Evolutionary conservation across 1,140 invertebrate genomes (phyloP), one percentile per base, ranked within the genome.

Genomic region (Papilio polyxenes): DNA sequence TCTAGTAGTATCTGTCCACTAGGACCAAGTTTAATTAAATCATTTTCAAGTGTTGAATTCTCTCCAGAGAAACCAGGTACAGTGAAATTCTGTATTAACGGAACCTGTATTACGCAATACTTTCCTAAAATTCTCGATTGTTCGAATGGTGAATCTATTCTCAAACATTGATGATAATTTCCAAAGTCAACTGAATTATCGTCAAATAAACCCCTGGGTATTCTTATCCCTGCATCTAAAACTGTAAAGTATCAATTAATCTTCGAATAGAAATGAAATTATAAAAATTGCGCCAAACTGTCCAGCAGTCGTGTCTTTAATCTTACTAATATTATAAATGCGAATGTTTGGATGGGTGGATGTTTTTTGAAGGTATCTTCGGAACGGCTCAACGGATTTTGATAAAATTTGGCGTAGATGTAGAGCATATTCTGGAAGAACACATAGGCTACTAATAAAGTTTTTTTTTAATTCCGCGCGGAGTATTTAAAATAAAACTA

Each of bases 151-250:
- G 85, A 44, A 40, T 85, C 82, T 56, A 92, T 89, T 3, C 37
- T 85, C 3, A 92, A 77, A 82, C 91, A 92, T 87, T 89, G 86
- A 49, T 87, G 72, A 59, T 89, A 91, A 75, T 89, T 89, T 44
- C 87, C 87, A 10, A 90, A 65, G 37, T 91, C 88, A 4, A 84
- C 77, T 23, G 82, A 79, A 59, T 91, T 91, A 15, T 83, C 85
- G 75, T 85, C 8, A 3, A 88, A 15, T 11, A 91, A 74, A 37
- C 88, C 87, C 49, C 83, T 84, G 69, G 90, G 90, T n/a, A 85
- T 85, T 83, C 89, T 87, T 37, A 88, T 82, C 75, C 87, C 86
- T n/a, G 89, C 85, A 59, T 90, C 89, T 37, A 83, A 40, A 81
- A 89, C 88, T 91, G 79, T 11, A 84, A 87, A 74, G 17, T 7